Evolutionary conservation across 1,140 invertebrate genomes (phyloP).

Genomic region (Heliothis subflexa): DNA sequence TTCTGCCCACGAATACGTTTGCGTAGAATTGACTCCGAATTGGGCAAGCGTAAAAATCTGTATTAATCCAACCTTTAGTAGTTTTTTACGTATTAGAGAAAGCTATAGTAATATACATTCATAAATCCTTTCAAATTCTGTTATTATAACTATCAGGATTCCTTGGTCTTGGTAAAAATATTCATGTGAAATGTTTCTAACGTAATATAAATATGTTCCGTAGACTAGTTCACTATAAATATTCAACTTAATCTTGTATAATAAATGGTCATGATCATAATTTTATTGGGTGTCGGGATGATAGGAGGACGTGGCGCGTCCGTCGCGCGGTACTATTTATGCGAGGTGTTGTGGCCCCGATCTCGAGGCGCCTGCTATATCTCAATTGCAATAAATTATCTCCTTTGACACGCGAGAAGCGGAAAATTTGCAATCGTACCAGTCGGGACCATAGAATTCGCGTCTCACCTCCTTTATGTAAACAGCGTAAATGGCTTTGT

Average conservation of each 20-base stretch:
- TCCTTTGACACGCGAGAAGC: conserved; percentile 77
- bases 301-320: conserved; percentile 65
- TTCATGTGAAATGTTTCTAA: background rate
- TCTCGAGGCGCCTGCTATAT: conserved; percentile 71
- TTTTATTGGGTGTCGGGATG: conserved; percentile 71
- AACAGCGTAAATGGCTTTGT: conserved; percentile 78
- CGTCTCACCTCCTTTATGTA: conserved; percentile 70
- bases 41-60: no score
- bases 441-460: conserved; percentile 57
- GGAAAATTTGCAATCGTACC: conserved; percentile 78
- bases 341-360: conserved; percentile 66
- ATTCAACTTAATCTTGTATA: conserved; percentile 53
- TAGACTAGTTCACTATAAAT: conserved; percentile 37
- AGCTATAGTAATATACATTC: background rate
- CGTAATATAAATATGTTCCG: conserved; percentile 2
- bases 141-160: background rate
- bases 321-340: conserved; percentile 70
- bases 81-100: no score
- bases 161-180: background rate
- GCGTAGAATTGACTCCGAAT: no score
- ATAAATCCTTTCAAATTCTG: background rate
- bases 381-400: conserved; percentile 81
- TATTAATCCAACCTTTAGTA: no score
- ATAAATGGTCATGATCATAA: conserved; percentile 74
- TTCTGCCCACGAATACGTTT: no score